Evolutionary conservation across 2,113 vertebrate genomes (phyloP).

Genomic region (Peromyscus polionotus): DNA sequence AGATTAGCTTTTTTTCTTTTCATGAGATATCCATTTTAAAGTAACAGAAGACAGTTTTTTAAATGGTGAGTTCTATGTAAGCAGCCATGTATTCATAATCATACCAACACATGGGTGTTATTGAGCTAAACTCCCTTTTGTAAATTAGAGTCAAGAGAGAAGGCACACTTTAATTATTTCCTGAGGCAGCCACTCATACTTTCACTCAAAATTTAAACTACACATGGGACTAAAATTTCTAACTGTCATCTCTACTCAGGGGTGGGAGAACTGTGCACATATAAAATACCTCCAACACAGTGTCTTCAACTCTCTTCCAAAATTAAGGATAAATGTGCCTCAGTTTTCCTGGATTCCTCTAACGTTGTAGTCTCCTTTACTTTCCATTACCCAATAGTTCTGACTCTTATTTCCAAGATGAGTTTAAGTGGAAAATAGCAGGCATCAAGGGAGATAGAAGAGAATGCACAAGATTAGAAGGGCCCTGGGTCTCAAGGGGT

Average conservation of each 20-base stretch:
- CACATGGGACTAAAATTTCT: neutral
- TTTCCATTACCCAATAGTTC: neutral
- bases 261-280: neutral
- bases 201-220: neutral
- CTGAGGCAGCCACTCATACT: neutral
- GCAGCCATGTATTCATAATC: neutral
- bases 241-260: slow-evolving; percentile 33
- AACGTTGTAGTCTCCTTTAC: neutral
- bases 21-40: slow-evolving; percentile 39
- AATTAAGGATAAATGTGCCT: neutral
- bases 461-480: neutral
- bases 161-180: slow-evolving; percentile 33
- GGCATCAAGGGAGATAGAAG: neutral
- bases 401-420: neutral
- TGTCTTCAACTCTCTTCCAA: neutral
- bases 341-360: slow-evolving; percentile 50
- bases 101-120: neutral
- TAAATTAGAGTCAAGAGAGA: slow-evolving; percentile 44
- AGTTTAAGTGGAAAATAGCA: neutral
- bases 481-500: fast-evolving
- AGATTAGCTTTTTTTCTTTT: slow-evolving; percentile 34
- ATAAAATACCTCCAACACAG: neutral
- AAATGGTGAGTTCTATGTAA: neutral
- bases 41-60: neutral
- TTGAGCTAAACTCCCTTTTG: neutral